Percentiles rank a stretch among this genome's conserved stretches.
Conservation (phyloP, 2,797 vertebrate species). For the Carcharodon carcharias region DNA sequence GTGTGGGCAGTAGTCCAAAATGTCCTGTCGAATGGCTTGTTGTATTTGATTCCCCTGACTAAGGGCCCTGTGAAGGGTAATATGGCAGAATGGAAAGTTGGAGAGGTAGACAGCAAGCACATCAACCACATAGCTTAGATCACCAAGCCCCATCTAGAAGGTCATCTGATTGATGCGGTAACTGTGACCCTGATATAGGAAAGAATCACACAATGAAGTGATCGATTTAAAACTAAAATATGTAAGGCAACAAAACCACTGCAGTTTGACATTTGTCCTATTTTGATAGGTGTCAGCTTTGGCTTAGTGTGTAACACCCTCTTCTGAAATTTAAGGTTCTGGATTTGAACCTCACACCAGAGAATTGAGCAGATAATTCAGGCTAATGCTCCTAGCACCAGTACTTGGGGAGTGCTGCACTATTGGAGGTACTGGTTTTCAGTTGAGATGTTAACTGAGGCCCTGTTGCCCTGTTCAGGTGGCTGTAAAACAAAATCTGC, state of each 20-base stretch:
- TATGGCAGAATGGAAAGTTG: background rate
- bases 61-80: background rate
- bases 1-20: background rate
- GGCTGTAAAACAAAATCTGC: background rate
- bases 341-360: too few species aligned
- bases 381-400: background rate
- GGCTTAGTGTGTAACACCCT: background rate
- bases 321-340: background rate
- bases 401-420: background rate
- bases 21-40: background rate
- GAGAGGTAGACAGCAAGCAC: background rate
- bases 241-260: background rate
- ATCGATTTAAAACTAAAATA: background rate
- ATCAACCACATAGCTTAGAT: background rate
- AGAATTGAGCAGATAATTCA: background rate
- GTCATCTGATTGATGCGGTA: background rate
- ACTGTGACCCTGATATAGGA: background rate
- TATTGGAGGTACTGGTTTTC: background rate
- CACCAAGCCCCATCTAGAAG: background rate
- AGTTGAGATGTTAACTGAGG: background rate
- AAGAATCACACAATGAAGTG: background rate
- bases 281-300: background rate
- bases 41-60: too few species aligned
- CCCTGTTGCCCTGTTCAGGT: background rate
- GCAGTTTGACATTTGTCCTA: background rate